These are phyloP conservation scores for Amblyornis subalaris DNA, from an alignment of 2,113 vertebrate species.

Conservation along the genomic window DNA sequence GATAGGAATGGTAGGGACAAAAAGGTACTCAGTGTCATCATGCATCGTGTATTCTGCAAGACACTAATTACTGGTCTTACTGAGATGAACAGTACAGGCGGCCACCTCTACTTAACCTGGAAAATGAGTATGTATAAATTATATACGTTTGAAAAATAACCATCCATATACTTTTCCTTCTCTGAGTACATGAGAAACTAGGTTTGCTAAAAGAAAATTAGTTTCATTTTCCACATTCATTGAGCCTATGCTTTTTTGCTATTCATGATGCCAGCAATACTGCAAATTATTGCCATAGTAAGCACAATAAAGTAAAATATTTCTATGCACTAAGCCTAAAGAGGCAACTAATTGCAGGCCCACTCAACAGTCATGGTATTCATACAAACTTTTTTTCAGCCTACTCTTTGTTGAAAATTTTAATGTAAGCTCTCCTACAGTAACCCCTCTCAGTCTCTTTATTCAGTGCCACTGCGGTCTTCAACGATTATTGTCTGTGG, in stretches of 20 bases:
- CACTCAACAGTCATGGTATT: background rate
- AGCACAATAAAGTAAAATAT: background rate
- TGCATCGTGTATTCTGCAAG: accelerated
- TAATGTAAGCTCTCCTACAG: background rate
- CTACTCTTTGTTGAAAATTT: background rate
- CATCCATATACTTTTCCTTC: background rate
- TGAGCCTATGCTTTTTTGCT: background rate
- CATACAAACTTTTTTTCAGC: background rate
- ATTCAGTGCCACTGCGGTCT: background rate
- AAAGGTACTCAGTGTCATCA: background rate
- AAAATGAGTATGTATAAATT: background rate
- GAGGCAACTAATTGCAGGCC: background rate
- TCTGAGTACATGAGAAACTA: background rate
- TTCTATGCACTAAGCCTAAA: background rate
- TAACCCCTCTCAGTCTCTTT: background rate
- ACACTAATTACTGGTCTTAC: background rate
- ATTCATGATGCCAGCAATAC: background rate
- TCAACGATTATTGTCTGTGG: background rate
- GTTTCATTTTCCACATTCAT: background rate
- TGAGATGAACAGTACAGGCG: background rate
- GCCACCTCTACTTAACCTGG: background rate
- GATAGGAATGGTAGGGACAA: background rate
- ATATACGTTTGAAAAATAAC: background rate
- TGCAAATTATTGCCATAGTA: background rate
- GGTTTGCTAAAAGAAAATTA: background rate